Conservation (phyloP, 2,797 vertebrate genomes). For the Heteromormyrus szaboi region DNA sequence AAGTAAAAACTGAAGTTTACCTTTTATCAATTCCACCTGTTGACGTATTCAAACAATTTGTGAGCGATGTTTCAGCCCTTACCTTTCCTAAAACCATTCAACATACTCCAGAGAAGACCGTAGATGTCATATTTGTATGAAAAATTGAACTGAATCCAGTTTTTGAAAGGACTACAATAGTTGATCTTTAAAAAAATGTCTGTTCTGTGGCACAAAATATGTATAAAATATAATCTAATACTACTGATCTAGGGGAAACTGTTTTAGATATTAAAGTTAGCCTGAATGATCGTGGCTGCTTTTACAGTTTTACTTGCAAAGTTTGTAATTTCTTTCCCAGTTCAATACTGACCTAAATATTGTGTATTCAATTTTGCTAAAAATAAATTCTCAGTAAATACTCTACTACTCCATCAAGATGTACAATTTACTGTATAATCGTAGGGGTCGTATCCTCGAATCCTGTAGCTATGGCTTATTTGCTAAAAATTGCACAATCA, state of each 20-base stretch:
- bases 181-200: not conserved
- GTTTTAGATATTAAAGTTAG: not conserved
- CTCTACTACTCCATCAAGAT: not conserved
- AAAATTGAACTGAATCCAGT: constrained; percentile 41
- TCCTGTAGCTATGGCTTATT: not conserved
- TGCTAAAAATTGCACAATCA: not conserved
- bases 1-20: not conserved
- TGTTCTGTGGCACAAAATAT: constrained; percentile 12
- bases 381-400: not conserved
- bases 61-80: not conserved
- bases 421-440: not conserved
- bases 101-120: not conserved
- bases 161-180: constrained; percentile 32
- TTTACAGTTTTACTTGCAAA: not conserved
- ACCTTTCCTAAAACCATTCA: not conserved
- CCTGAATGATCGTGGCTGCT: not conserved
- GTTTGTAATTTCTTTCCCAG: not conserved
- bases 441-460: not conserved
- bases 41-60: not conserved
- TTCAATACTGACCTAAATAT: not conserved
- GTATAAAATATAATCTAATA: constrained; percentile 18
- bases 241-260: not conserved
- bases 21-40: not conserved
- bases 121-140: constrained; percentile 24
- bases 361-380: not conserved